Evolutionary conservation across 2,113 vertebrate genomes (phyloP).

Genomic region (Trochalopteron elliotii): DNA sequence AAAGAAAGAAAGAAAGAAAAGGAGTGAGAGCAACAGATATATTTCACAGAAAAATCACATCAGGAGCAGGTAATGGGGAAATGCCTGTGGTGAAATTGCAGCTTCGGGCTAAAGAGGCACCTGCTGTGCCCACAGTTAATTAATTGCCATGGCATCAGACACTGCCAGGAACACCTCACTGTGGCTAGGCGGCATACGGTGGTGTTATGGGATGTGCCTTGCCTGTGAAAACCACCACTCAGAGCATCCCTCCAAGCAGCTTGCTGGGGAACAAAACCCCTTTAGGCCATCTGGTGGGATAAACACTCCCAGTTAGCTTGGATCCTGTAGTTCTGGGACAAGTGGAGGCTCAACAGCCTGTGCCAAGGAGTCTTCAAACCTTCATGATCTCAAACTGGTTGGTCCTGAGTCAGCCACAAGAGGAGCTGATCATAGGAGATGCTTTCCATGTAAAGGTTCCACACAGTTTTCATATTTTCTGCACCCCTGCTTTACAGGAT

Average conservation of each 20-base stretch:
- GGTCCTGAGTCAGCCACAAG: not conserved
- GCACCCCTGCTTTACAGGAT: not conserved
- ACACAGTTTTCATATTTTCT: not conserved
- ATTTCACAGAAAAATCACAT: not conserved
- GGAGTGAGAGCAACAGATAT: not conserved
- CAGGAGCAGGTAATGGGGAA: not conserved
- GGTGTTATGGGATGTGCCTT: not conserved
- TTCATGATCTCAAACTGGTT: not conserved
- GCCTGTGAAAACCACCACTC: not conserved
- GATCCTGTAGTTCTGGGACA: not conserved
- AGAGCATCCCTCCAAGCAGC: not conserved
- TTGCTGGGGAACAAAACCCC: not conserved
- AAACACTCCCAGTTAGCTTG: not conserved
- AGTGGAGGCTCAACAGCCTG: not conserved
- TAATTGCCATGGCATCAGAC: not conserved
- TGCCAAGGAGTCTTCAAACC: not conserved
- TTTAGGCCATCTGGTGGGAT: not conserved
- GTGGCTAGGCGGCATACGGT: fast-evolving
- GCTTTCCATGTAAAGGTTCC: not conserved
- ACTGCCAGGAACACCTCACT: not conserved
- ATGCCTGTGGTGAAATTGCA: not conserved
- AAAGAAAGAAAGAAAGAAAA: not conserved
- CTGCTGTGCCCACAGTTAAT: not conserved
- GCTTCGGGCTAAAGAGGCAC: not conserved
- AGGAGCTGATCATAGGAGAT: not conserved